Evolutionary conservation across 37 sponge, comb jelly and placozoan genomes (phyloP), one percentile per base, ranked within the genome.

Genomic region (Hexactinellida sp.): DNA sequence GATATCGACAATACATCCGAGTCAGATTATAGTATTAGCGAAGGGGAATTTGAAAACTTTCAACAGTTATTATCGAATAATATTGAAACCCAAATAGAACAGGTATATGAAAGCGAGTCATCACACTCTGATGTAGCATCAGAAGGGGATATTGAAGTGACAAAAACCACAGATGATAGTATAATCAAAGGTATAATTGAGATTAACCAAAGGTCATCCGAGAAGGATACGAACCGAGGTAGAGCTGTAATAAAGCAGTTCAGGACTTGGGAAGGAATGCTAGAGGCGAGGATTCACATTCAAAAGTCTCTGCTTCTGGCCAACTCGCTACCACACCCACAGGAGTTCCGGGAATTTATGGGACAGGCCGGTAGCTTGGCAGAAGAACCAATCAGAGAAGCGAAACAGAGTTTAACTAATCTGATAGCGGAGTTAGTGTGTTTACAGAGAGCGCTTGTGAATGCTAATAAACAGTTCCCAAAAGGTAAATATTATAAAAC

Each of bases 251-350:
- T 63, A 63, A 63, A 63, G 13, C 76, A 63, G 34, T n/a, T 25
- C 34, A 63, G 13, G 34, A 32, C 34, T 63, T 91, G 92, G 90
- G 95, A 93, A 54, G 87, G 92, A 5, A 25, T 93, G 38, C 36
- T 95, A 47, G 95, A 95, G 84, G 86, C 83, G 24, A 51, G 95
- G n/a, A 95, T 95, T 19, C 54, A 55, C 1, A 84, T 95, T 3
- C 95, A 95, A 36, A 87, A 89, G 76, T 37, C 82, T 0, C 86
- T 95, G 54, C 1, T 51, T n/a, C 87, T 90, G 24, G 23, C 82
- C 38, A 95, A 95, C 87, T 54, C 84, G 37, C 85, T 95, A 0
- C 95, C 95, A 16, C 89, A 91, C n/a, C 55, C 36, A 24, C 37
- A 86, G 1, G 21, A 24, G 24, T 37, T 89, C 55, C 37, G 84